Evolutionary conservation across 2,888 invertebrate genomes (phyloP), one percentile per base, ranked within the genome.

Genomic region (Aricia artaxerxes): DNA sequence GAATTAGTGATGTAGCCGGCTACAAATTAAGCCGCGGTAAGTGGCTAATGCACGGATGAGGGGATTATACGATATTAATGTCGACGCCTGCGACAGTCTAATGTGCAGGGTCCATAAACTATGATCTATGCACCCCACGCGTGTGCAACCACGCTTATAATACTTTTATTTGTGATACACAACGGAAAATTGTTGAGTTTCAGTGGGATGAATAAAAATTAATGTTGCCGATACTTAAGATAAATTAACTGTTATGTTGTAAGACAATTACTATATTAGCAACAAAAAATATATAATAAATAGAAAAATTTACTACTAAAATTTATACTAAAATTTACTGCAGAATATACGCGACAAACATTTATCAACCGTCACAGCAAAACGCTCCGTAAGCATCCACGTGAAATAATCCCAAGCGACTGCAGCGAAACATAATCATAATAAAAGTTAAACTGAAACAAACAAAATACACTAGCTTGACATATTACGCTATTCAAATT

Each of bases 11-110:
- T 82, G 85, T 84, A 84, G 86, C 85, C 84, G 84, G 84, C 85
- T 84, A 85, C 86, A 86, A 86, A 86, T 86, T 86, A 86, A 85
- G 84, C 83, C 84, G 82, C 82, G 81, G 82, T 83, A 83, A 84
- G 84, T 83, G 83, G 83, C 84, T 86, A 86, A 87, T 86, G 85
- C 83, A 85, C 81, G 87, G 87, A 86, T 89, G 88, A 87, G 90
- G 87, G 89, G 92, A 91, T 92, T 92, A 92, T 86, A 84, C 83
- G 80, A 87, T 88, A 90, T 90, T 91, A 91, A 91, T 90, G 88
- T 88, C 86, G 86, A 87, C 88, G 85, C 87, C 80, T 81, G 83
- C 40, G 57, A 57, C 73, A 60, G 82, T 84, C 82, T 83, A 83
- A 75, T 81, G 79, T 77, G 53, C 57, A 49, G 75, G 79, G 64